These are phyloP conservation scores for Quiscalus mexicanus DNA, from an alignment of 2,113 vertebrate genomes.

Conservation along the genomic window DNA sequence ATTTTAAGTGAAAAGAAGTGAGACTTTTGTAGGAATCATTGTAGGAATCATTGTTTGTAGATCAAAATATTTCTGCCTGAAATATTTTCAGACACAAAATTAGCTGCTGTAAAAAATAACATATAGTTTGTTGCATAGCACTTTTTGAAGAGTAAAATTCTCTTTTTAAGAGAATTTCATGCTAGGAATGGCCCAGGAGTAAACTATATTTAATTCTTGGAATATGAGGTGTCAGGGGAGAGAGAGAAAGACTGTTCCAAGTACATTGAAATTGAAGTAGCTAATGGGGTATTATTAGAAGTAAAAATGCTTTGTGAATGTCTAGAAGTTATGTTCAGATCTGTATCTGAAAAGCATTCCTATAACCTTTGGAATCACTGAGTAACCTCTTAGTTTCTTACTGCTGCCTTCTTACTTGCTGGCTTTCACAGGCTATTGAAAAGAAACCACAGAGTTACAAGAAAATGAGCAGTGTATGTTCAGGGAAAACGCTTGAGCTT, in stretches of 20 bases:
- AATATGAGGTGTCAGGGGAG: not conserved
- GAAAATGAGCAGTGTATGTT: slow-evolving; percentile 61
- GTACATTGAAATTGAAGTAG: slow-evolving; percentile 44
- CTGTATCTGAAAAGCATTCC: slow-evolving; percentile 22
- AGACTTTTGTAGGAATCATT: not conserved
- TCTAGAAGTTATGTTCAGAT: slow-evolving; percentile 54
- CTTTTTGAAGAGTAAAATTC: not conserved
- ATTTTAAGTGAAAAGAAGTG: not conserved
- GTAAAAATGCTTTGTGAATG: slow-evolving; percentile 50
- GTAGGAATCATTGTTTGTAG: not conserved
- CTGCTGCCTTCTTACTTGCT: slow-evolving; percentile 32
- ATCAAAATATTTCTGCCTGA: not conserved
- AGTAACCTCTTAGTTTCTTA: slow-evolving; percentile 43
- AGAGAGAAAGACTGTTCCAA: not conserved
- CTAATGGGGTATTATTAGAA: slow-evolving; percentile 39
- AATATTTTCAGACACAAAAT: slow-evolving; percentile 1
- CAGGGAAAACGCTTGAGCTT: slow-evolving; percentile 21
- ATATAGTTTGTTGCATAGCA: not conserved
- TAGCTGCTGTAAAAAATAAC: not conserved
- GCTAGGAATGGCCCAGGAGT: not conserved
- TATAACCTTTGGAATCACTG: slow-evolving; percentile 54
- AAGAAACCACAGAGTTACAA: slow-evolving; percentile 51
- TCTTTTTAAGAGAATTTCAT: not conserved
- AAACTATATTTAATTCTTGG: slow-evolving; percentile 21
- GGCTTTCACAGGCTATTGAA: not conserved